These are phyloP conservation scores for Neria commutata DNA, from an alignment of 2,888 invertebrate genomes.

Conservation along the genomic window DNA sequence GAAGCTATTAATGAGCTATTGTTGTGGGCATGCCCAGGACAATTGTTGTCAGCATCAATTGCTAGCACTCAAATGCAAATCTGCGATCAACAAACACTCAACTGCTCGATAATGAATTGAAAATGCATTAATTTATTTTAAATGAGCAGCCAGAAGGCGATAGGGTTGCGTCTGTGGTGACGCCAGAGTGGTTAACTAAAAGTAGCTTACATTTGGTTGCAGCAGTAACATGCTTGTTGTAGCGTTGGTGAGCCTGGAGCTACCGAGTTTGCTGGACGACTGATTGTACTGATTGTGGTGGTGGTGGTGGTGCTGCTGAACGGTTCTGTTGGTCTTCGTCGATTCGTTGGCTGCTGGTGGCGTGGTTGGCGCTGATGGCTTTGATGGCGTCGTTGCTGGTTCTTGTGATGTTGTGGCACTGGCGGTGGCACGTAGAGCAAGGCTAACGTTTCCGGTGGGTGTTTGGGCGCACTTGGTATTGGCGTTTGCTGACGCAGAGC, in stretches of 20 bases:
- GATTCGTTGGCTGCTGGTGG: slow-evolving; percentile 34
- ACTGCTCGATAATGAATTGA: no score
- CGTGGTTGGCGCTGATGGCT: slow-evolving; percentile 30
- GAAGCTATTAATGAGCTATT: no score
- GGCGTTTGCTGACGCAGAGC: neutral
- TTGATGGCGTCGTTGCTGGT: slow-evolving; percentile 13
- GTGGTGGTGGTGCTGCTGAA: slow-evolving; percentile 8
- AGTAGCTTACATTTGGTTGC: slow-evolving; percentile 90
- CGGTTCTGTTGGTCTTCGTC: slow-evolving; percentile 20
- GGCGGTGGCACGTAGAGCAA: slow-evolving; percentile 16
- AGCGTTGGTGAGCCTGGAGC: slow-evolving; percentile 49
- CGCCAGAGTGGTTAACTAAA: no score
- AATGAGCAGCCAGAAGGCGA: no score
- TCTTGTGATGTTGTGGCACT: slow-evolving; percentile 19
- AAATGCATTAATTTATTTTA: no score
- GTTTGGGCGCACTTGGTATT: slow-evolving; percentile 6
- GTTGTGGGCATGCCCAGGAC: no score
- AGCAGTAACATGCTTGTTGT: slow-evolving; percentile 89
- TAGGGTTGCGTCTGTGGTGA: no score
- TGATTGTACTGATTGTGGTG: slow-evolving; percentile 23
- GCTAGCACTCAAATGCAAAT: no score
- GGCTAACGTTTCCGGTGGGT: slow-evolving; percentile 20
- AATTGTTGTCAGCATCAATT: no score
- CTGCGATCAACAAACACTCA: no score
- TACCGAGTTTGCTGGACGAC: slow-evolving; percentile 45